These are phyloP conservation scores for Gasteruption jaculator DNA, from an alignment of 2,888 invertebrate genomes.

Conservation along the genomic window DNA sequence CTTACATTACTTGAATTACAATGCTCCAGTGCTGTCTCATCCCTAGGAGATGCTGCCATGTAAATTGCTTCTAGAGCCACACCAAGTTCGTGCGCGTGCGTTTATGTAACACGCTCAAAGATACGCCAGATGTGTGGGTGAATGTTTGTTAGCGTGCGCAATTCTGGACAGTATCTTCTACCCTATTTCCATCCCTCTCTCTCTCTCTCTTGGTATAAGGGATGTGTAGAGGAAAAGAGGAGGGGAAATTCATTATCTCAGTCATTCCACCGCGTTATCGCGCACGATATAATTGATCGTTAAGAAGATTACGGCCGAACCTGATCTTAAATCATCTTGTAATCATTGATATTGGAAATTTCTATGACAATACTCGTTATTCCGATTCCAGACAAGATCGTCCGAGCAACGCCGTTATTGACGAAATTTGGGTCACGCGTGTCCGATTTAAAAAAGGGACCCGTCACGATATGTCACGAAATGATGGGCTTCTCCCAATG, in stretches of 20 bases:
- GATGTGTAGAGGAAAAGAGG: constrained; percentile 16
- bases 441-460: too few species aligned
- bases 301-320: constrained; percentile 26
- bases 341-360: too few species aligned
- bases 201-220: constrained; percentile 25
- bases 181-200: constrained; percentile 23
- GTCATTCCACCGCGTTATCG: constrained; percentile 39
- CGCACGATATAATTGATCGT: constrained; percentile 41
- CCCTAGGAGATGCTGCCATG: constrained; percentile 43
- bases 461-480: too few species aligned
- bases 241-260: constrained; percentile 43
- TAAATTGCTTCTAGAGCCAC: constrained; percentile 43
- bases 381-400: too few species aligned
- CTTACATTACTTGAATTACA: constrained; percentile 51
- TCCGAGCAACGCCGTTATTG: too few species aligned
- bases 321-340: too few species aligned
- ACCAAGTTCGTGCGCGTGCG: constrained; percentile 33
- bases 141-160: constrained; percentile 21
- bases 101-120: constrained; percentile 23
- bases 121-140: constrained; percentile 18
- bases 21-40: constrained; percentile 43
- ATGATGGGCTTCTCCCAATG: too few species aligned
- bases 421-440: too few species aligned
- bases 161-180: constrained; percentile 32
- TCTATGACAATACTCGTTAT: too few species aligned